A percentile compares a stretch with the other conserved stretches of the same genome.
Evolutionary conservation across 2,888 invertebrate species (phyloP).

Genomic region (Muschampia plurimacula): DNA sequence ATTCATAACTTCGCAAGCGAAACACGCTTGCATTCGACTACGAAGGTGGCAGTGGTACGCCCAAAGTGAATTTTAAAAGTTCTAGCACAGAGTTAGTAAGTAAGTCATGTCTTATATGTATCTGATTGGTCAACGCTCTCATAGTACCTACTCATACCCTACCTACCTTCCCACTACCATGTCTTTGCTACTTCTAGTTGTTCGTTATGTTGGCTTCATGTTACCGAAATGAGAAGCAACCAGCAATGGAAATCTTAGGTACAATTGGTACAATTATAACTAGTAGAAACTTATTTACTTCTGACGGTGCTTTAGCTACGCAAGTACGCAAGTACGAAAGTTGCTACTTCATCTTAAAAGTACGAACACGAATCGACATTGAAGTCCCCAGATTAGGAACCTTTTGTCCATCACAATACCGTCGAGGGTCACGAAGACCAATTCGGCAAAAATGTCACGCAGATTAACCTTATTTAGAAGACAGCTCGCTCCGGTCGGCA

Average conservation of each 20-base stretch:
- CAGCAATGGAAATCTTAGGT: not conserved
- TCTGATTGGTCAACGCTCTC: no score
- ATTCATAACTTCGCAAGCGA: no score
- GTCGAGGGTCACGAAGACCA: slow-evolving; percentile 51
- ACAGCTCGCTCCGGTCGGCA: slow-evolving; percentile 63
- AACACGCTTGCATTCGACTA: no score
- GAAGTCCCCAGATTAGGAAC: slow-evolving; percentile 44
- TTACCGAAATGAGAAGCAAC: not conserved
- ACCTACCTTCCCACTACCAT: no score
- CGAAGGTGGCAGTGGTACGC: no score
- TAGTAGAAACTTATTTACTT: not conserved
- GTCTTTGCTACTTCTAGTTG: no score
- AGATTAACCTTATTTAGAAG: slow-evolving; percentile 69
- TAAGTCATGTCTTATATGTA: no score
- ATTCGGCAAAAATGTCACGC: slow-evolving; percentile 62
- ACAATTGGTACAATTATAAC: not conserved
- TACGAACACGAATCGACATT: slow-evolving; percentile 40
- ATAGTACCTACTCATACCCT: no score
- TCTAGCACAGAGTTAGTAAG: no score
- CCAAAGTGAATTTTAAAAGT: no score
- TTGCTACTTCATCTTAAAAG: slow-evolving; percentile 13
- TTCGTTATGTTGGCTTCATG: no score
- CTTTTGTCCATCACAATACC: slow-evolving; percentile 45
- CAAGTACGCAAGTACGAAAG: not conserved
- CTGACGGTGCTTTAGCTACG: not conserved